phyloP scores from a whole-genome alignment of 2,888 invertebrate genomes.

The Nymphalis c-album region DNA sequence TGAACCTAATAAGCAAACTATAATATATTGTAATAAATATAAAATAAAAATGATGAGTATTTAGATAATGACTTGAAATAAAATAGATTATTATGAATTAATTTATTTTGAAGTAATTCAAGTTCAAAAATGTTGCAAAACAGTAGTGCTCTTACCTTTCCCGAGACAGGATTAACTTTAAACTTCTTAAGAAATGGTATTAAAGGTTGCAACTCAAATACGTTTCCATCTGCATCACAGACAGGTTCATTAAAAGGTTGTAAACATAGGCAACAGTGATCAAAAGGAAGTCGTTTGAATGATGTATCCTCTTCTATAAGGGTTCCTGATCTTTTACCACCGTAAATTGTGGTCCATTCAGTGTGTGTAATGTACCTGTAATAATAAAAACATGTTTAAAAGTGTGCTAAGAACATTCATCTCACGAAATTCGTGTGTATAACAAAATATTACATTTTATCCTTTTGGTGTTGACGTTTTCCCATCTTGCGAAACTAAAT shows the following conservation, averaged over 20 bases:
- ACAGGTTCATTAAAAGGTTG: conserved; percentile 96
- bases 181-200: conserved; percentile 93
- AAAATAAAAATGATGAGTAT: too few relatives aligned
- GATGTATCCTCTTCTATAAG: conserved; percentile 87
- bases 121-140: too few relatives aligned
- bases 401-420: not conserved
- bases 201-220: conserved; percentile 95
- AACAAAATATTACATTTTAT: conserved; percentile 87
- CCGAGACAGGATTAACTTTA: conserved; percentile 96
- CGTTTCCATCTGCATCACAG: conserved; percentile 93
- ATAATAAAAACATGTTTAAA: conserved; percentile 28
- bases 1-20: too few relatives aligned
- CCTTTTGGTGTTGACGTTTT: conserved; percentile 96
- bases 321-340: conserved; percentile 89
- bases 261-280: conserved; percentile 95
- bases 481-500: conserved; percentile 85
- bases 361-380: conserved; percentile 91
- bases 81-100: too few relatives aligned
- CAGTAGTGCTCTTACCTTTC: conserved; percentile 81
- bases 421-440: conserved; percentile 20
- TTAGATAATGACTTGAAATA: too few relatives aligned
- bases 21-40: too few relatives aligned
- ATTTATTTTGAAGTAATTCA: too few relatives aligned
- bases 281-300: conserved; percentile 95
- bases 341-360: conserved; percentile 94